A percentile compares a stretch with the other conserved stretches of the same genome.
Conservation (phyloP, 2,113 vertebrate genomes). For the Caloenas nicobarica region DNA sequence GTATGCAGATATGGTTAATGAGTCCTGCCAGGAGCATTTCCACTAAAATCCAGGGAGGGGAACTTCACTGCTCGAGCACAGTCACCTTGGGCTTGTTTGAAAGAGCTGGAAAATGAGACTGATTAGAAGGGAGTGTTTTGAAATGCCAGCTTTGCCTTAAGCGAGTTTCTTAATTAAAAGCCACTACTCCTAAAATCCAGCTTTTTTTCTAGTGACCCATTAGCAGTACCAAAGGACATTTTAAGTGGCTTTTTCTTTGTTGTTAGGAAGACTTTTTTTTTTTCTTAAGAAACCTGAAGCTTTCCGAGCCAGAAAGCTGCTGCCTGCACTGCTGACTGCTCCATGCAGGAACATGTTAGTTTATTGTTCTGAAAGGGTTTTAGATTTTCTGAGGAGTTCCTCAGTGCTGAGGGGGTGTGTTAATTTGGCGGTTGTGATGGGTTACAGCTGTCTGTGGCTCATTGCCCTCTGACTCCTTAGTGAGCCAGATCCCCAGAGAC, state of each 20-base stretch:
- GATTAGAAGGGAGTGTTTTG: not conserved
- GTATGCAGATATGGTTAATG: not conserved
- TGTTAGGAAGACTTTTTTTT: not conserved
- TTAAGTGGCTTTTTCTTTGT: not conserved
- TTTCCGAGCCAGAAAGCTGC: not conserved
- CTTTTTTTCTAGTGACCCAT: not conserved
- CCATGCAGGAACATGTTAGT: fast-evolving
- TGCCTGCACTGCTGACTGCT: not conserved
- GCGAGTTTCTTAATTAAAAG: not conserved
- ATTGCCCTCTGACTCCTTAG: not conserved
- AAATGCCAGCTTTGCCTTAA: not conserved
- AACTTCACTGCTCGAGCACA: not conserved
- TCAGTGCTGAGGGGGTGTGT: not conserved
- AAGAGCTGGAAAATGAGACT: not conserved
- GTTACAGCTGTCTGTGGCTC: not conserved
- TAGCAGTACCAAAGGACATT: not conserved
- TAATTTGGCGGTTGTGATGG: not conserved
- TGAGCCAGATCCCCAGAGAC: not conserved
- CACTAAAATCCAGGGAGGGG: not conserved
- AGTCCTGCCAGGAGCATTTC: not conserved
- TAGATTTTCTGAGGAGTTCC: not conserved
- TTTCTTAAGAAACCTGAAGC: not conserved
- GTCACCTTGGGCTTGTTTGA: not conserved
- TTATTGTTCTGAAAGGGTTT: not conserved
- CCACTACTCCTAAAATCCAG: not conserved